Percentiles rank a stretch among this genome's conserved stretches.
phyloP scores from a whole-genome alignment of 2,797 vertebrate genomes.

The Cirrhinus mrigala region DNA sequence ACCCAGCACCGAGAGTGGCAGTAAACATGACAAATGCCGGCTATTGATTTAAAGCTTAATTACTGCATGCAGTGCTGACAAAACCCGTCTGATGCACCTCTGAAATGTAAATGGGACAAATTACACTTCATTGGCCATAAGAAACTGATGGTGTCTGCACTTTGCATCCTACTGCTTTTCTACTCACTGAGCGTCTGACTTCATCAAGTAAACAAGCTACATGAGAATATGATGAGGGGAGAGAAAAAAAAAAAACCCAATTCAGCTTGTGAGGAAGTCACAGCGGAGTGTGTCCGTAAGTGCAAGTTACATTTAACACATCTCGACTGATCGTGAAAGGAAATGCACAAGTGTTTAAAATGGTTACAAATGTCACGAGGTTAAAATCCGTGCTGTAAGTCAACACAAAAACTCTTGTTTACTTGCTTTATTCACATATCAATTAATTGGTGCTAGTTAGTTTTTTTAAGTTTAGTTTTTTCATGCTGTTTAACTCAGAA shows the following conservation, averaged over 20 bases:
- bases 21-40: conserved; percentile 99
- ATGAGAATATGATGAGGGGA: conserved; percentile 55
- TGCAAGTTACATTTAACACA: conserved; percentile 8
- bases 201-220: conserved; percentile 92
- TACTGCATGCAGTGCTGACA: conserved; percentile 99
- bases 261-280: conserved; percentile 48
- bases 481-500: neutral
- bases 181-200: conserved; percentile 88
- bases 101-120: conserved; percentile 99
- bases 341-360: conserved; percentile 18
- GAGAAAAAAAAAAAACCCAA: conserved; percentile 3
- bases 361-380: neutral
- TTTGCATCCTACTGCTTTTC: conserved; percentile 95
- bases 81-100: conserved; percentile 99
- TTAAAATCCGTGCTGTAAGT: neutral
- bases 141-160: conserved; percentile 99
- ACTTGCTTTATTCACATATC: neutral
- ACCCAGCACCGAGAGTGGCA: conserved; percentile 99
- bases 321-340: conserved; percentile 4
- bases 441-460: neutral
- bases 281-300: conserved; percentile 42
- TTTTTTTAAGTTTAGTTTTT: too few species aligned
- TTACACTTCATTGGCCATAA: conserved; percentile 98
- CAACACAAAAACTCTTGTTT: neutral
- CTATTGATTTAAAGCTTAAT: conserved; percentile 99